Base-by-base conservation (phyloP, 2,888 invertebrate genomes). In the Leptarthrus brevirostris region DNA sequence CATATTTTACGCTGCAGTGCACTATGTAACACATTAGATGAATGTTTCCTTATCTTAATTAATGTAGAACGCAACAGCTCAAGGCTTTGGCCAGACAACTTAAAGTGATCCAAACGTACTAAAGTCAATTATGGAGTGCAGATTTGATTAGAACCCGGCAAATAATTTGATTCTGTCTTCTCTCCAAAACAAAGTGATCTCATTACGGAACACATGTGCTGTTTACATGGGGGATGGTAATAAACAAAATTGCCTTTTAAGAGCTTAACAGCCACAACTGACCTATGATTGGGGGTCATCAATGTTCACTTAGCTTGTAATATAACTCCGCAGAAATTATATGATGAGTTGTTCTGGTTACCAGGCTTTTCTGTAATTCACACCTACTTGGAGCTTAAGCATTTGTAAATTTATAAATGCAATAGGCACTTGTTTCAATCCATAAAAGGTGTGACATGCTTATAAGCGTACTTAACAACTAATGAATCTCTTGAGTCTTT, bases 331-430 rank as follows among this genome's bases (percentile, higher is more conserved):
- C 4, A 26, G 54, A 8, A 20, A 44, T 54, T 16, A 30, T 56
- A 16, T 14, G 30, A 14, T 16, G 14, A 56, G n/a, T n/a, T n/a
- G n/a, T 16, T 12, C 56, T 30, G 1, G 30, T 1, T 30, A 8
- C 8, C n/a, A 1, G 30, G 5, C 8, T 30, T 1, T 30, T 30
- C 30, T 30, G 30, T 30, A 30, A 56, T 34, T 56, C 30, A 30
- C 56, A 54, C 54, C 54, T 54, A 26, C 26, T 54, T 54, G 30
- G 8, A 44, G 16, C 16, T 30, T 14, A 24, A 56, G 8, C 56
- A 14, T 30, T 56, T 30, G 56, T 16, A 56, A 30, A 30, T 26
- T 14, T 26, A 16, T 16, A 30, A 16, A 56, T 56, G 56, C 26
- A 30, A n/a, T 30, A 14, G 3, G 6, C 1, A 26, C 26, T 56